Base-by-base conservation (phyloP, 92 coral and sea anemone genomes). In the Nematostella vectensis region DNA sequence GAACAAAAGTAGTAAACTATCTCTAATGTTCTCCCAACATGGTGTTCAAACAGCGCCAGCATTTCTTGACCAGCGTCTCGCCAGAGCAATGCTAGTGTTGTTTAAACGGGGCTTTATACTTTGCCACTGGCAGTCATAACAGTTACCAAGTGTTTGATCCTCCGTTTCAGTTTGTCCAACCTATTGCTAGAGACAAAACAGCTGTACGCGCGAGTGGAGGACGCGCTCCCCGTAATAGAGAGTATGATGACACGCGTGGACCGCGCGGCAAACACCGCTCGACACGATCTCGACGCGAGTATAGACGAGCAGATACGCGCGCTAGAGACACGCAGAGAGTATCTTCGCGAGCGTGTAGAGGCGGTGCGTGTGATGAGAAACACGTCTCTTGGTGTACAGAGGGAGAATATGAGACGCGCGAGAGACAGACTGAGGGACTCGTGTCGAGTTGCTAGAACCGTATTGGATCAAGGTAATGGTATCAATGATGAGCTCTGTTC, bases 401-500 rank as follows among this genome's bases (percentile, higher is more conserved):
- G 57, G 56, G 51, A 42, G 29, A 64, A 69, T 11, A 61, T 78
- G 28, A 58, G 58, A 29, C 58, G 71, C 1, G 78, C 80, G 15
- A 59, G 85, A 20, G 80, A 72, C 44, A 59, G 57, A 12, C 42
- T 78, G 29, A 57, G 70, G 25, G 85, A 59, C 18, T 67, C 85
- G 33, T 78, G 80, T 27, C 68, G 65, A 38, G 64, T 72, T 58
- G 79, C 68, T 13, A 78, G 73, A 57, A 72, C 74, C 27, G 69
- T 67, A 1, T 57, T 78, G 12, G 85, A 78, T 30, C 80, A 78
- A 65, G 85, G 85, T 77, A 63, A 22, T 15, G n/a, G n/a, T n/a
- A n/a, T n/a, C n/a, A n/a, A n/a, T n/a, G n/a, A n/a, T n/a, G n/a
- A n/a, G n/a, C n/a, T n/a, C n/a, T n/a, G n/a, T n/a, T n/a, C n/a